Evolutionary conservation across 2,888 invertebrate species (phyloP).

Genomic region (Schizotus pectinicornis): DNA sequence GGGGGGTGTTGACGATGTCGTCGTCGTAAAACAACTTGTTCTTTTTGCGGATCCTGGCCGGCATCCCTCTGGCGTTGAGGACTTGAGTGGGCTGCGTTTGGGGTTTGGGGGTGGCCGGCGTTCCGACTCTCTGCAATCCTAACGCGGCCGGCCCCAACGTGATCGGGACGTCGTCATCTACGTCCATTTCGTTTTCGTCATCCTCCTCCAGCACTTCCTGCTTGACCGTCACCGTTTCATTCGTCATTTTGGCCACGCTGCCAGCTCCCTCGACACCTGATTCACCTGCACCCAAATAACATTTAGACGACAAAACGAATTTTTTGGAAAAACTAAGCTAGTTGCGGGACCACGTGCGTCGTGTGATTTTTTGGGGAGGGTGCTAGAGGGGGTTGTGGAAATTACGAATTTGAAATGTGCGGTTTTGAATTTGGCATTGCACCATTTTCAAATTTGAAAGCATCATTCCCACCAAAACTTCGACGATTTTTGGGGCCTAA

Average conservation of each 20-base stretch:
- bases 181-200: conserved; percentile 61
- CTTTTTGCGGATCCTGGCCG: conserved; percentile 87
- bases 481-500: conserved; percentile 9
- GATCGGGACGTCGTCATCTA: conserved; percentile 72
- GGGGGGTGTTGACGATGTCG: conserved; percentile 81
- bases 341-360: conserved; percentile 15
- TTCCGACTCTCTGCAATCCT: conserved; percentile 82
- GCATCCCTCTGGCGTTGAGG: conserved; percentile 87
- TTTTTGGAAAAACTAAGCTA: neutral
- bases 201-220: conserved; percentile 65
- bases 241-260: conserved; percentile 61
- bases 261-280: conserved; percentile 62
- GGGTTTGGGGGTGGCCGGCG: conserved; percentile 75
- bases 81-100: conserved; percentile 77
- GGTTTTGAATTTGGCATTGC: conserved; percentile 55
- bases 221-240: conserved; percentile 56
- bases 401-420: conserved; percentile 24
- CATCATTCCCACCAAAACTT: conserved; percentile 42
- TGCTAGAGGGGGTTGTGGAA: no score
- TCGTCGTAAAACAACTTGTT: conserved; percentile 88
- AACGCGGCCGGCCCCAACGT: conserved; percentile 81
- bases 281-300: conserved; percentile 58
- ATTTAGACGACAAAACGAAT: conserved; percentile 1
- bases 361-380: neutral
- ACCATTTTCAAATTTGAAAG: conserved; percentile 57